These are phyloP conservation scores for Cotesia glomerata DNA, from an alignment of 1,140 invertebrate genomes.

Conservation along the genomic window DNA sequence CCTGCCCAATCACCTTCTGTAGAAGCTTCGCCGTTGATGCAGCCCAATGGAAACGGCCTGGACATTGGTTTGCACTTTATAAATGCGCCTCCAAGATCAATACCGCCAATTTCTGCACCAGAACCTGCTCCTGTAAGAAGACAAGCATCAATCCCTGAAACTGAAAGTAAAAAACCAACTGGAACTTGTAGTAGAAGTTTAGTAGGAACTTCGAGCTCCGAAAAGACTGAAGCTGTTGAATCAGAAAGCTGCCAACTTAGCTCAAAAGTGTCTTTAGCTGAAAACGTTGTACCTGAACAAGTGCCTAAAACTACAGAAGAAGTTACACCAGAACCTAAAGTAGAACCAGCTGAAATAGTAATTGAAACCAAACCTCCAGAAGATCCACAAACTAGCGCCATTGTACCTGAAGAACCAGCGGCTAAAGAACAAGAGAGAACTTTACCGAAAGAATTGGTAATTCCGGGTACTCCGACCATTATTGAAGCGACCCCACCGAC, in stretches of 20 bases:
- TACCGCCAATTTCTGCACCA: background rate
- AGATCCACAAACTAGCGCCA: background rate
- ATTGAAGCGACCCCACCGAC: conserved; percentile 51
- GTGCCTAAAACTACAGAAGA: background rate
- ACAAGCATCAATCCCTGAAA: background rate
- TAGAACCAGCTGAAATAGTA: conserved; percentile 1
- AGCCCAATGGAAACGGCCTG: conserved; percentile 24
- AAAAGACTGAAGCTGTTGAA: conserved; percentile 46
- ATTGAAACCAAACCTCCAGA: background rate
- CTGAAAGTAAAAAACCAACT: too few species aligned
- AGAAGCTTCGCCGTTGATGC: conserved; percentile 17
- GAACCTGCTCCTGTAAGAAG: background rate
- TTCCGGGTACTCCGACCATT: conserved; percentile 49
- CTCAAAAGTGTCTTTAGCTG: conserved; percentile 39
- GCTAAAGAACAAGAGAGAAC: conserved; percentile 17
- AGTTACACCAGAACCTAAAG: conserved; percentile 33
- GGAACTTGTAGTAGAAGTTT: conserved; percentile 36
- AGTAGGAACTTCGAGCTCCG: conserved; percentile 38
- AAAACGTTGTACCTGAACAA: background rate
- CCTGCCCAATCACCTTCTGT: conserved; percentile 24
- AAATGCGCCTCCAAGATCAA: background rate
- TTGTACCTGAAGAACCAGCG: background rate
- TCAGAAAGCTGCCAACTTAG: conserved; percentile 46
- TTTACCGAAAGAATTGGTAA: conserved; percentile 26
- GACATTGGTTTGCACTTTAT: background rate